Evolutionary conservation across 1,140 invertebrate genomes (phyloP), one percentile per base, ranked within the genome.

Genomic region (Delia radicum): DNA sequence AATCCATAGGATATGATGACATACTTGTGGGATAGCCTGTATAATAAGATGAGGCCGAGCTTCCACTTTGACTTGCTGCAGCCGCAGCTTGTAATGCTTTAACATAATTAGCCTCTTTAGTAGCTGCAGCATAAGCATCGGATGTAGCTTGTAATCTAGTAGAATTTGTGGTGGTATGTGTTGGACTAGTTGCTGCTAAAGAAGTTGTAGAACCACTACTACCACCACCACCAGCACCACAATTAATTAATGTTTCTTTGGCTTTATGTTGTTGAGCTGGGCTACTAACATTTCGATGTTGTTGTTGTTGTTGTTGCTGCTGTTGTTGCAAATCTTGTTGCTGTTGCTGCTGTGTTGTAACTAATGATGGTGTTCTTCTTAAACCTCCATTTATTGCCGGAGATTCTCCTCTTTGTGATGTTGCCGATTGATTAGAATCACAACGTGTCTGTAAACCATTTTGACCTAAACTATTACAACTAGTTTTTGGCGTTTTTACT

Each of bases 1-100:
- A 84, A 80, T 93, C 92, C 87, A 94, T 91, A 2, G 90, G 89
- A 80, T 90, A 83, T 0, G 91, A 91, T n/a, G 37, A 42, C 10
- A 90, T 89, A 18, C 82, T 83, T 37, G 84, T 86, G 63, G 87
- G 88, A 79, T 88, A 84, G 75, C 89, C 88, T 15, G 88, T 85
- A 29, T 91, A 83, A 75, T 89, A 89, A 27, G 89, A 82, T 82
- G 87, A 92, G 91, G 87, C 93, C 93, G 82, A 29, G 15, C 33
- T 73, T 3, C 79, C 85, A 88, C 75, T 73, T 89, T 86, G 85
- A 88, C 75, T 73, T 5, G 78, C 76, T 2, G 90, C 89, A 74
- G 84, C 89, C 89, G 77, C 90, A 83, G 80, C 89, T 78, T 84
- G 88, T 83, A 84, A 87, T 13, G 84, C 83, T 74, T 85, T 85